Conservation (phyloP, 2,113 vertebrate genomes). For the Pao palembangensis region DNA sequence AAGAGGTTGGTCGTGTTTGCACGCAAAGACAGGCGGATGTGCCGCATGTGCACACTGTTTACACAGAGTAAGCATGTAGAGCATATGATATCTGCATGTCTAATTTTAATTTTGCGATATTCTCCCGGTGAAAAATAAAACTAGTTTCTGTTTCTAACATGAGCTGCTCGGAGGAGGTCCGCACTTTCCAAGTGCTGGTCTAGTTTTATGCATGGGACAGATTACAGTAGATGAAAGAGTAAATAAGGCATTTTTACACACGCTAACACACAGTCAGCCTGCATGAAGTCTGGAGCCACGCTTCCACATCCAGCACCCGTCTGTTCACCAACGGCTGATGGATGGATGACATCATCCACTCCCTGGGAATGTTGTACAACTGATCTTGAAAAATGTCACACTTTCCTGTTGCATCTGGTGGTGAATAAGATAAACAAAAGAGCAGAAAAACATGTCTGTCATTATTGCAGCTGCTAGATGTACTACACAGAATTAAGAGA, state of each 20-base stretch:
- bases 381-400: constrained; percentile 12
- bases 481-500: neutral
- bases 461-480: neutral
- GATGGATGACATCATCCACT: constrained; percentile 26
- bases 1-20: constrained; percentile 54
- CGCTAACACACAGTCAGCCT: constrained; percentile 34
- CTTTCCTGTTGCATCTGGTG: constrained; percentile 9
- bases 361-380: constrained; percentile 20
- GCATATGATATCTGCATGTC: constrained; percentile 10
- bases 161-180: no score
- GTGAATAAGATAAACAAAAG: neutral
- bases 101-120: no score
- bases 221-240: neutral
- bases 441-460: neutral
- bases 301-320: constrained; percentile 22
- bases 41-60: constrained; percentile 26
- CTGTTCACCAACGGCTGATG: constrained; percentile 12
- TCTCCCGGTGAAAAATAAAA: constrained; percentile 19
- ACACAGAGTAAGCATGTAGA: constrained; percentile 15
- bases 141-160: constrained; percentile 1
- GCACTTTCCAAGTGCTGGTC: no score
- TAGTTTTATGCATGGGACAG: neutral
- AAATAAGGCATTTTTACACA: constrained; percentile 8
- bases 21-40: constrained; percentile 41
- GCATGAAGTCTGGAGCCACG: constrained; percentile 13